Percentiles rank a stretch among this genome's conserved stretches.
Evolutionary conservation across 1,140 invertebrate genomes (phyloP).

Genomic region (Caerostris extrusa): DNA sequence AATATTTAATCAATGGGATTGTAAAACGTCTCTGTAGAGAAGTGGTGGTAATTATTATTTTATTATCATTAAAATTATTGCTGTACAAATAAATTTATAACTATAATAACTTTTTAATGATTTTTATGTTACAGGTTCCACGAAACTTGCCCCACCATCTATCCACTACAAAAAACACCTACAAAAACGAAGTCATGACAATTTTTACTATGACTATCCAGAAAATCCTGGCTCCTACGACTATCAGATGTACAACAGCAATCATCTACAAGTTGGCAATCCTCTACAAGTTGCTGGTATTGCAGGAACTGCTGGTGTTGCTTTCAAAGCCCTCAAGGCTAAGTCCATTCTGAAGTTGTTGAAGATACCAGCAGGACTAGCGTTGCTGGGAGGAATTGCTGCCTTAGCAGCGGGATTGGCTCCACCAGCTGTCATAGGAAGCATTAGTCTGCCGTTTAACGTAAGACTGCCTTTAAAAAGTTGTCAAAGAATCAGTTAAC

Average conservation of each 20-base stretch:
- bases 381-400: neutral
- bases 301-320: slow-evolving; percentile 1
- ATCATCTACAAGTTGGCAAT: neutral
- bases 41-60: no score
- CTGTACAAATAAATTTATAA: no score
- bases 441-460: slow-evolving; percentile 58
- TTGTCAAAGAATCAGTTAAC: neutral
- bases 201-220: neutral
- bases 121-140: no score
- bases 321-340: slow-evolving; percentile 16
- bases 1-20: no score
- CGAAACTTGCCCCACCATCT: neutral
- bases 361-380: slow-evolving; percentile 8
- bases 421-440: slow-evolving; percentile 52
- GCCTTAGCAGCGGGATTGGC: neutral
- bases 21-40: no score
- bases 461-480: neutral
- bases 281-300: neutral
- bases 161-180: neutral
- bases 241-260: neutral
- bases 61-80: no score
- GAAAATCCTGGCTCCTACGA: neutral
- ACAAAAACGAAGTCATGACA: neutral
- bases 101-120: no score
- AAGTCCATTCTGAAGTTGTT: slow-evolving; percentile 7